Base-by-base conservation (phyloP, 2,797 vertebrate species). In the Parambassis ranga region DNA sequence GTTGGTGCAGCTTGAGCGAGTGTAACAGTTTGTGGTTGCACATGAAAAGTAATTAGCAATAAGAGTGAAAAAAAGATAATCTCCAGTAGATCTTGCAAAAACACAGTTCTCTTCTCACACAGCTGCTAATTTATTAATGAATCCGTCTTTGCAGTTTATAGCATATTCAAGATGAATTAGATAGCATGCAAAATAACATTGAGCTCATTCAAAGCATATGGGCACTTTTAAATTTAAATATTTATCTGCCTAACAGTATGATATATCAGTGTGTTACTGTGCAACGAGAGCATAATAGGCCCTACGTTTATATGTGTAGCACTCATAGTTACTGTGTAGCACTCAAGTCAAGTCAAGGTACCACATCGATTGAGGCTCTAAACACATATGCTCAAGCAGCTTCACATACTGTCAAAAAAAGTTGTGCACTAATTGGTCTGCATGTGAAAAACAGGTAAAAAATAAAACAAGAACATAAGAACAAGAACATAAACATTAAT, bases 91-190 rank as follows among this genome's bases (percentile, higher is more conserved):
- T 64, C 32, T 43, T 8, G 19, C 31, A 51, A 51, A 65, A 61
- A 50, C 32, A 47, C 39, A 59, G 62, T 43, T 70, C 33, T 53
- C 20, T 22, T 63, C 20, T 69, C 27, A 33, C 16, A 37, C 58
- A 68, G 65, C 53, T 46, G 65, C 36, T 75, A 41, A 68, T 70
- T 56, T 56, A 73, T 65, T 69, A 33, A 60, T 60, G 26, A 37
- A 42, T 46, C 36, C 2, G 31, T 64, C 64, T 48, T 39, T 32
- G 22, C 23, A 36, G 18, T 53, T 44, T 60, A 52, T 14, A 18
- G 4, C 19, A 6, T 35, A 44, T 60, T 58, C n/a, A 20, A 19
- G 58, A 10, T 43, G 10, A 53, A 11, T 55, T 14, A 14, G 22
- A 51, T 44, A 31, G 27, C 8, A 46, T 9, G 39, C 19, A 32